Conservation (phyloP, 1,140 invertebrate species). For the Drosophila murphyi region DNA sequence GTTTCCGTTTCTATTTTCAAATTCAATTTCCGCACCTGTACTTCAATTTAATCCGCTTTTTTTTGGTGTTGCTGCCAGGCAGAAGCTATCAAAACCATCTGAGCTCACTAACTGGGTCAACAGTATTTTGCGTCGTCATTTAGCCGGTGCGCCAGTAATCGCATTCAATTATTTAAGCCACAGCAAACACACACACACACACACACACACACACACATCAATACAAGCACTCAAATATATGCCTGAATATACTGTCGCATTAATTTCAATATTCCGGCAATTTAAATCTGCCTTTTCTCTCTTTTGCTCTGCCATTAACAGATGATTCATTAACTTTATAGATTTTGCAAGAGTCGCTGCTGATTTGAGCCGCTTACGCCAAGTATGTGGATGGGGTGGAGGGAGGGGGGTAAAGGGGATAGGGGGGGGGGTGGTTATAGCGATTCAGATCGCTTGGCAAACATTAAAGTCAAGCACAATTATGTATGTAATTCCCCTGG, state of each 20-base stretch:
- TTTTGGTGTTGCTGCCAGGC: background rate
- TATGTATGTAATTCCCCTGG: conserved; percentile 74
- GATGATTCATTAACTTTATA: conserved; percentile 75
- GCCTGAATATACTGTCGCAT: conserved; percentile 42
- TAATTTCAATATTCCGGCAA: conserved; percentile 67
- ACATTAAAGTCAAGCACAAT: conserved; percentile 77
- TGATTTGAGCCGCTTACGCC: conserved; percentile 73
- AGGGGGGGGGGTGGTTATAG: background rate
- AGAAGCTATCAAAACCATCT: conserved; percentile 37
- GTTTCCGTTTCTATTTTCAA: conserved; percentile 44
- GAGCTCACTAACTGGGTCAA: conserved; percentile 67
- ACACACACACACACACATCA: conserved; percentile 16
- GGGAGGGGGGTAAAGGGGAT: background rate
- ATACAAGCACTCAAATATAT: conserved; percentile 6
- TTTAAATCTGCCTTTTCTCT: conserved; percentile 61
- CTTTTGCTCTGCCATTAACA: conserved; percentile 23
- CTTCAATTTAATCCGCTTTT: conserved; percentile 65
- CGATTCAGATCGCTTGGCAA: conserved; percentile 32
- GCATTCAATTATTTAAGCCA: conserved; percentile 66
- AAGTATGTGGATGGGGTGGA: background rate
- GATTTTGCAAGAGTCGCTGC: conserved; percentile 64
- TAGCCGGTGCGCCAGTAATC: conserved; percentile 53
- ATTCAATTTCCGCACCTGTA: conserved; percentile 71
- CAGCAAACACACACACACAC: conserved; percentile 23
- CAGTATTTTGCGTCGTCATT: conserved; percentile 55